These are phyloP conservation scores for Acanthosoma haemorrhoidale DNA, from an alignment of 2,888 invertebrate species.

Conservation along the genomic window DNA sequence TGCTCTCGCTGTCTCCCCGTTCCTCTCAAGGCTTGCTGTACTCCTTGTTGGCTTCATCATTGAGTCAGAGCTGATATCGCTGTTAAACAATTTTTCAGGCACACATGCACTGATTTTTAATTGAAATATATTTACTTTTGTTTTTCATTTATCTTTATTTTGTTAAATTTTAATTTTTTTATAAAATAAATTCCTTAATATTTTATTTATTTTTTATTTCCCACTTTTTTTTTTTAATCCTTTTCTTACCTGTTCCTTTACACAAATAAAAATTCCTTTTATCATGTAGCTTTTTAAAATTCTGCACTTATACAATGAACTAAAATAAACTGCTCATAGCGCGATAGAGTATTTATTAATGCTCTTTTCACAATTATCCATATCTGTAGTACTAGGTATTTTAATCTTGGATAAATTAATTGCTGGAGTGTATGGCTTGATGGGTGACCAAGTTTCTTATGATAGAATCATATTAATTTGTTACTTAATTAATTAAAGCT, in stretches of 20 bases:
- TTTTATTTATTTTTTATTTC: neutral
- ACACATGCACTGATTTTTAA: constrained; percentile 15
- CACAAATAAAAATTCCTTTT: neutral
- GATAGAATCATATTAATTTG: too few relatives aligned
- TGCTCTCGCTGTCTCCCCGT: constrained; percentile 16
- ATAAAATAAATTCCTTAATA: neutral
- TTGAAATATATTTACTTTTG: neutral
- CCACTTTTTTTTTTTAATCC: neutral
- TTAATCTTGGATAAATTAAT: too few relatives aligned
- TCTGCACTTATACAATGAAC: neutral
- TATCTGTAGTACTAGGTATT: too few relatives aligned
- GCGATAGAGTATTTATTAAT: too few relatives aligned
- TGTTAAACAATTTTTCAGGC: constrained; percentile 6
- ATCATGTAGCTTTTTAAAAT: neutral
- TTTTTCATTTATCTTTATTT: neutral
- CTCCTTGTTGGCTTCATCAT: constrained; percentile 14
- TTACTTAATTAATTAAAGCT: too few relatives aligned
- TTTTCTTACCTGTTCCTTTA: neutral
- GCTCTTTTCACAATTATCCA: too few relatives aligned
- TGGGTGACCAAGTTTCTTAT: too few relatives aligned
- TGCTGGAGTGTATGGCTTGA: too few relatives aligned
- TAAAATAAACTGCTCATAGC: neutral
- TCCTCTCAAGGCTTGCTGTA: constrained; percentile 20
- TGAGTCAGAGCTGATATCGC: constrained; percentile 6
- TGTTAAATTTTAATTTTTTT: neutral